A percentile compares a stretch with the other conserved stretches of the same genome.
phyloP scores from a whole-genome alignment of 2,797 vertebrate genomes.

The Liparis tanakae region DNA sequence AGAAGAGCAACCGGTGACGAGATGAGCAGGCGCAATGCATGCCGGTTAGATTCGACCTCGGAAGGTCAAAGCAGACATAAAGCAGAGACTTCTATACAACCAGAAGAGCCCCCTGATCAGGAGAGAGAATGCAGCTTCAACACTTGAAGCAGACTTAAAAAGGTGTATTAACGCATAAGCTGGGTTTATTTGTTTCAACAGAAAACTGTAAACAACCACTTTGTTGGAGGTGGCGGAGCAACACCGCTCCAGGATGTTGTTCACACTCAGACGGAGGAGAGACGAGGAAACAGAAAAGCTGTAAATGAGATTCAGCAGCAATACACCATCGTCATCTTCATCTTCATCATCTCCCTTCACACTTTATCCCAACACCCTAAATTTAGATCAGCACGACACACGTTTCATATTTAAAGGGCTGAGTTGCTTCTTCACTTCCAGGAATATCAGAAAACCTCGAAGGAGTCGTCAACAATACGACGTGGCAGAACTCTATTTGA shows the following conservation, averaged over 20 bases:
- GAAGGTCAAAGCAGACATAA: no score
- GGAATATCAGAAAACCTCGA: neutral
- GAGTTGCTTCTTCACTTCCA: neutral
- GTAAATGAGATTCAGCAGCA: conserved; percentile 25
- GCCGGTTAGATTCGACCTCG: no score
- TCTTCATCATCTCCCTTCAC: conserved; percentile 7
- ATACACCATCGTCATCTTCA: neutral
- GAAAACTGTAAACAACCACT: neutral
- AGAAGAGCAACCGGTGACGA: no score
- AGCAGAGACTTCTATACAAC: no score
- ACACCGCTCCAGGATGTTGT: neutral
- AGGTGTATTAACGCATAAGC: neutral
- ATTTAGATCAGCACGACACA: conserved; percentile 1
- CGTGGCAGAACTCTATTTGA: neutral
- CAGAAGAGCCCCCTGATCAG: no score
- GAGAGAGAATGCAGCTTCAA: no score
- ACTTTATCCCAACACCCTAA: neutral
- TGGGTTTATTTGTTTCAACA: neutral
- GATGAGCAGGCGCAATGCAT: no score
- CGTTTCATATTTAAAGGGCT: neutral
- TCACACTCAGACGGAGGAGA: neutral
- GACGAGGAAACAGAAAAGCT: conserved; percentile 15
- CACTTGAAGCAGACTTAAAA: no score
- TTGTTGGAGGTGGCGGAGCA: neutral
- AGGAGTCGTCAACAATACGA: neutral